These are phyloP conservation scores for Chelon labrosus DNA, from an alignment of 2,797 vertebrate species.

Conservation along the genomic window DNA sequence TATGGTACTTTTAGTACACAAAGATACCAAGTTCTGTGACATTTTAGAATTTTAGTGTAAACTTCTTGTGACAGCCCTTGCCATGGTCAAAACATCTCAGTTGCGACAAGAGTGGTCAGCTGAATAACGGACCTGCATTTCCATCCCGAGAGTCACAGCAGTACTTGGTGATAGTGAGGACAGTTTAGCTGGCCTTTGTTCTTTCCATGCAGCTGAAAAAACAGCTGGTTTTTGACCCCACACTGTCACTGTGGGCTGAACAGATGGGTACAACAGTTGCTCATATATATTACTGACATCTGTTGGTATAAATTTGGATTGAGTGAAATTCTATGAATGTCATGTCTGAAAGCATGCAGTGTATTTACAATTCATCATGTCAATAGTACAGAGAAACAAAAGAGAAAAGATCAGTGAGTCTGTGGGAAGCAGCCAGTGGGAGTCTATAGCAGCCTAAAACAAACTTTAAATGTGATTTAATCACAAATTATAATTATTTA, in stretches of 20 bases:
- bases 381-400: background rate
- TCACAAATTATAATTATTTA: too few species aligned
- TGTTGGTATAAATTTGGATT: background rate
- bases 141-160: background rate
- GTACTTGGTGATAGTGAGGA: background rate
- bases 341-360: background rate
- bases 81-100: background rate
- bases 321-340: background rate
- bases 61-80: background rate
- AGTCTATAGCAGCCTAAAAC: background rate
- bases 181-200: background rate
- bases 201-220: background rate
- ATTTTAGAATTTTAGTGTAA: too few species aligned
- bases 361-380: background rate
- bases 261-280: background rate
- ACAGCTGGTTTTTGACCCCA: conserved; percentile 4
- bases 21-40: too few species aligned
- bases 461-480: background rate
- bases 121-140: background rate
- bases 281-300: background rate
- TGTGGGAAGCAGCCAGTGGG: background rate
- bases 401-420: background rate
- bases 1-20: too few species aligned
- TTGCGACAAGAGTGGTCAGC: background rate
- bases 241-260: conserved; percentile 5